Conservation (phyloP, 2,113 vertebrate genomes). For the zebrafish (Danio rerio) region GRCz12tu NC_133181.1:27638001-27638500, state of each 20-base stretch:
- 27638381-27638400: conserved; percentile 88
- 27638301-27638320: background rate
- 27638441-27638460: conserved; percentile 87
- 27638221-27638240: conserved; percentile 75
- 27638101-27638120: background rate
- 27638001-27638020: too few species aligned
- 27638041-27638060: too few species aligned
- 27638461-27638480: conserved; percentile 88
- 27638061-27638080: background rate
- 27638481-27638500: conserved; percentile 87
- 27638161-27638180: conserved; percentile 40
- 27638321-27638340: background rate
- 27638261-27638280: conserved; percentile 85
- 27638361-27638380: conserved; percentile 86
- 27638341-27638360: conserved; percentile 83
- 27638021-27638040: too few species aligned
- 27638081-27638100: too few species aligned
- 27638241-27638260: conserved; percentile 87
- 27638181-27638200: conserved; percentile 43
- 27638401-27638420: conserved; percentile 84
- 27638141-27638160: background rate
- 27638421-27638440: conserved; percentile 83
- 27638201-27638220: conserved; percentile 38
- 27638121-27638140: background rate
- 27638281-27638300: conserved; percentile 20